Conservation (phyloP, 2,888 invertebrate genomes). For the Polia nebulosa region DNA sequence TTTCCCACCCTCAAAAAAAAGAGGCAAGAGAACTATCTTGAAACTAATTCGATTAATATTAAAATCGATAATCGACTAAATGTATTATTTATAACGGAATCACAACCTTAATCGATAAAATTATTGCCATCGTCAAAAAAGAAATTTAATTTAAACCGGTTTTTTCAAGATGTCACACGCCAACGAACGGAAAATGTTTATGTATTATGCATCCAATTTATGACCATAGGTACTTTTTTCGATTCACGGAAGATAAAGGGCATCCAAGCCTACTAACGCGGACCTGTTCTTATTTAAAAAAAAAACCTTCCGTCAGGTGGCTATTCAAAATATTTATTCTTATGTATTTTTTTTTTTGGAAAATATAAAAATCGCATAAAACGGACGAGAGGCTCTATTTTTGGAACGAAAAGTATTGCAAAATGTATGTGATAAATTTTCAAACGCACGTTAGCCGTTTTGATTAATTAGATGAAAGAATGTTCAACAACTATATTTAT, state of each 20-base stretch:
- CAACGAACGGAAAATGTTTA: constrained; percentile 3
- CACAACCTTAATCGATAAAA: not conserved
- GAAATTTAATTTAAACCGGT: constrained; percentile 31
- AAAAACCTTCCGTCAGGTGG: not conserved
- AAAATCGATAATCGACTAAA: constrained; percentile 16
- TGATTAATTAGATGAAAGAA: too few species aligned
- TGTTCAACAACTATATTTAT: too few species aligned
- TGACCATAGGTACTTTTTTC: not conserved
- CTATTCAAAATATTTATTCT: too few species aligned
- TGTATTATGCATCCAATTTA: constrained; percentile 21
- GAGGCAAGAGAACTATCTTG: too few species aligned
- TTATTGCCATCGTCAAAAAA: constrained; percentile 15
- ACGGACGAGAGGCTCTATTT: too few species aligned
- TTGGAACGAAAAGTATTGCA: too few species aligned
- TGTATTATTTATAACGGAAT: not conserved
- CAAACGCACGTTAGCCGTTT: too few species aligned
- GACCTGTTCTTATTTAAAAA: constrained; percentile 2
- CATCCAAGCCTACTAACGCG: not conserved
- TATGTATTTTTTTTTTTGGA: too few species aligned
- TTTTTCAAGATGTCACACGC: constrained; percentile 21
- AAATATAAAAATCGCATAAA: too few species aligned
- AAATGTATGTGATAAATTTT: too few species aligned
- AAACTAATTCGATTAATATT: constrained; percentile 31
- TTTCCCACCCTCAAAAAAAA: too few species aligned
- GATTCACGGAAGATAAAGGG: constrained; percentile 2